Percentiles rank a stretch among this genome's conserved stretches.
Conservation (phyloP, 2,113 vertebrate species). For the Pelobates fuscus region DNA sequence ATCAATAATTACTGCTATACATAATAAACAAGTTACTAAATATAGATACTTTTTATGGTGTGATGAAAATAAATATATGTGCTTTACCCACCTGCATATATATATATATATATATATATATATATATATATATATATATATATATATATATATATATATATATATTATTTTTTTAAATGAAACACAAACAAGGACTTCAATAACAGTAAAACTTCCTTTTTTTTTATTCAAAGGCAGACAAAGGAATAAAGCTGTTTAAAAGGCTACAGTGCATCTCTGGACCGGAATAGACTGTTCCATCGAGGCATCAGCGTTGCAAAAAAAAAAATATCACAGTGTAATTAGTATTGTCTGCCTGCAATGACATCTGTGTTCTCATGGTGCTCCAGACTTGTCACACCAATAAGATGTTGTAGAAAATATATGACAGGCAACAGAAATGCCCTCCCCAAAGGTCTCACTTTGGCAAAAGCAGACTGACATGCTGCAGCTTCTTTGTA, state of each 20-base stretch:
- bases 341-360: conserved; percentile 80
- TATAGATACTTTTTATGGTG: too few relatives aligned
- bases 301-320: conserved; percentile 72
- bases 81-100: too few relatives aligned
- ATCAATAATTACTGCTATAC: too few relatives aligned
- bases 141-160: too few relatives aligned
- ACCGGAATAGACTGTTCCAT: conserved; percentile 71
- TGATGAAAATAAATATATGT: too few relatives aligned
- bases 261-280: conserved; percentile 5
- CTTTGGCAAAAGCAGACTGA: conserved; percentile 61
- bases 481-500: neutral
- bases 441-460: conserved; percentile 73
- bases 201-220: neutral
- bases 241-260: neutral
- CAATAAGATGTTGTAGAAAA: conserved; percentile 74
- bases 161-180: too few relatives aligned
- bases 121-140: too few relatives aligned
- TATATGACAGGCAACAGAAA: conserved; percentile 75
- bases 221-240: neutral
- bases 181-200: too few relatives aligned
- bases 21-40: too few relatives aligned
- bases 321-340: conserved; percentile 67
- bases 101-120: too few relatives aligned
- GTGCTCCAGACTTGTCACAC: conserved; percentile 74
- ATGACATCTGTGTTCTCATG: conserved; percentile 81